Conservation (phyloP, 2,888 invertebrate genomes). For the Sclerodermus sp. region DNA sequence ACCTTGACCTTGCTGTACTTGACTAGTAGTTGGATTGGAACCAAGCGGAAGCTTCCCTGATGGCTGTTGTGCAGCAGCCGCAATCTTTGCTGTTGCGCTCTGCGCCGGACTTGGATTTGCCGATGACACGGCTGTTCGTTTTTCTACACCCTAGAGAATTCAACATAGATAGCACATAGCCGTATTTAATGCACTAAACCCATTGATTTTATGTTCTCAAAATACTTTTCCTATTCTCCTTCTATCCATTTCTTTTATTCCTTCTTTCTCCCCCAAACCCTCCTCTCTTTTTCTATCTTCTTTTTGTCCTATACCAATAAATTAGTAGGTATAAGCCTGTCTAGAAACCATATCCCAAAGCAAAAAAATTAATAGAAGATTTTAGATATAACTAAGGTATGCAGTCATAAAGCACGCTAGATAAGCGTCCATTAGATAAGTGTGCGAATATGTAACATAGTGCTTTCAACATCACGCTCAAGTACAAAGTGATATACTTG, state of each 20-base stretch:
- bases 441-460: too few species aligned
- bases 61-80: constrained; percentile 26
- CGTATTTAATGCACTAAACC: constrained; percentile 18
- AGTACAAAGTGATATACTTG: too few species aligned
- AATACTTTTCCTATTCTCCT: neutral
- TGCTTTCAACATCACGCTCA: too few species aligned
- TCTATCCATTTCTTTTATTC: neutral
- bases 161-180: constrained; percentile 36
- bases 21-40: constrained; percentile 27
- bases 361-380: too few species aligned
- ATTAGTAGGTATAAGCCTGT: too few species aligned
- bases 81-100: constrained; percentile 22
- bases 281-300: too few species aligned
- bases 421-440: too few species aligned
- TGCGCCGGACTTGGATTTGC: constrained; percentile 21
- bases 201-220: neutral
- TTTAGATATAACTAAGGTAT: too few species aligned
- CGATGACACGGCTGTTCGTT: constrained; percentile 37
- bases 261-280: too few species aligned
- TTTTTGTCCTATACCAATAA: too few species aligned
- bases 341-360: too few species aligned
- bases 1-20: constrained; percentile 21
- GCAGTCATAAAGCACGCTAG: too few species aligned
- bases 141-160: constrained; percentile 48
- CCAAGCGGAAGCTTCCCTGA: constrained; percentile 25